Evolutionary conservation across 2,113 vertebrate species (phyloP).

Genomic region (Mus musculus): DNA sequence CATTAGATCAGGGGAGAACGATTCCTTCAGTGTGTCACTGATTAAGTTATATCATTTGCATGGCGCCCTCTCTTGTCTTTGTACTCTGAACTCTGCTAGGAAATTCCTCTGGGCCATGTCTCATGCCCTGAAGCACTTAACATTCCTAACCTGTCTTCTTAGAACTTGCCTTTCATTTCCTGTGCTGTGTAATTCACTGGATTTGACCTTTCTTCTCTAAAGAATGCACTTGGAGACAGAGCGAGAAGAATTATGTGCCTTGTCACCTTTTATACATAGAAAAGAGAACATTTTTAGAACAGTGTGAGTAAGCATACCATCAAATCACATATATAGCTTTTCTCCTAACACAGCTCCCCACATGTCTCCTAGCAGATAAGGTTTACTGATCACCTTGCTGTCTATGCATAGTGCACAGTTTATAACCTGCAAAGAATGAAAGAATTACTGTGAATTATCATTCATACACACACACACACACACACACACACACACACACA

Average conservation of each 20-base stretch:
- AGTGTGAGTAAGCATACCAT: slow-evolving; percentile 13
- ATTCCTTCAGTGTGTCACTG: slow-evolving; percentile 29
- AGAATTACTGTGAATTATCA: background rate
- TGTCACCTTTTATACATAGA: slow-evolving; percentile 35
- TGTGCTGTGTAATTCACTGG: slow-evolving; percentile 21
- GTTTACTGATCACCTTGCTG: slow-evolving; percentile 32
- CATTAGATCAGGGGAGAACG: background rate
- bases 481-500: too few species aligned
- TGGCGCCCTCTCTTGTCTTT: slow-evolving; percentile 34
- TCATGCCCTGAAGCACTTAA: slow-evolving; percentile 62
- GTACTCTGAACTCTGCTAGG: slow-evolving; percentile 25
- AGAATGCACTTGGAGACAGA: slow-evolving; percentile 64
- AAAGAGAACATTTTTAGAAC: slow-evolving; percentile 35
- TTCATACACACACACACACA: too few species aligned
- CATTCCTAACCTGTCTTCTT: slow-evolving; percentile 63
- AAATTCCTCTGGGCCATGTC: slow-evolving; percentile 54
- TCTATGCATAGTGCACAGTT: background rate
- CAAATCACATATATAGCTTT: slow-evolving; percentile 25
- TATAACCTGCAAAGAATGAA: background rate
- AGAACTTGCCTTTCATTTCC: slow-evolving; percentile 75
- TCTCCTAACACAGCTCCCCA: background rate
- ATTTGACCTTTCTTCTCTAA: slow-evolving; percentile 67
- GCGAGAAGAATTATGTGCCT: slow-evolving; percentile 46
- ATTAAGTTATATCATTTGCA: slow-evolving; percentile 51
- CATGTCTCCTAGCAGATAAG: background rate